A percentile compares a stretch with the other conserved stretches of the same genome.
Conservation (phyloP, 2,888 invertebrate species). For the Ophonus ardosiacus region DNA sequence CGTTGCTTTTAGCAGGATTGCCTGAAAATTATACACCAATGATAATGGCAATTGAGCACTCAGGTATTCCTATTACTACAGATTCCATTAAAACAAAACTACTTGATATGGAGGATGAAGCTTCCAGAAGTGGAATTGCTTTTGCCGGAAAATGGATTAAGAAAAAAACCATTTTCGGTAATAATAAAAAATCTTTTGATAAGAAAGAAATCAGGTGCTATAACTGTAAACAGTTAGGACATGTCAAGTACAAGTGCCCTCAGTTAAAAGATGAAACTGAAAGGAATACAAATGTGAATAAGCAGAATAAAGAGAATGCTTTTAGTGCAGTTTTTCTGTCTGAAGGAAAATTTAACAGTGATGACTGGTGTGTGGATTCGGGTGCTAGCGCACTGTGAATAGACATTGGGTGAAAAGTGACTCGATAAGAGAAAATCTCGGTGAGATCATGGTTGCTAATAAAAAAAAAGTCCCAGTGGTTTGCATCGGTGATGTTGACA, state of each 20-base stretch:
- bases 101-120: conserved; percentile 14
- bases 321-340: conserved; percentile 26
- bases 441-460: background rate
- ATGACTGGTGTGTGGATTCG: background rate
- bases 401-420: background rate
- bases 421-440: background rate
- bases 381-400: background rate
- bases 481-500: background rate
- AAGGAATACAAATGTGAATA: no score
- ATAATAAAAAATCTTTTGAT: background rate
- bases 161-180: background rate
- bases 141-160: background rate
- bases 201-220: background rate
- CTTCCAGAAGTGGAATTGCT: background rate
- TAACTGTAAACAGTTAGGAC: conserved; percentile 12
- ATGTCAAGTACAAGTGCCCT: conserved; percentile 41
- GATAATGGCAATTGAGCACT: conserved; percentile 55
- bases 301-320: background rate
- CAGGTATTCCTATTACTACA: conserved; percentile 4
- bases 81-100: conserved; percentile 18
- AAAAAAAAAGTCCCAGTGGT: no score
- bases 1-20: conserved; percentile 55
- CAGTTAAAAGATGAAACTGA: background rate
- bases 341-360: background rate
- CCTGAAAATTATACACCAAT: conserved; percentile 55